Conservation (phyloP, 37 sponge, comb jelly and placozoan genomes). For the Amphimedon queenslandica region DNA sequence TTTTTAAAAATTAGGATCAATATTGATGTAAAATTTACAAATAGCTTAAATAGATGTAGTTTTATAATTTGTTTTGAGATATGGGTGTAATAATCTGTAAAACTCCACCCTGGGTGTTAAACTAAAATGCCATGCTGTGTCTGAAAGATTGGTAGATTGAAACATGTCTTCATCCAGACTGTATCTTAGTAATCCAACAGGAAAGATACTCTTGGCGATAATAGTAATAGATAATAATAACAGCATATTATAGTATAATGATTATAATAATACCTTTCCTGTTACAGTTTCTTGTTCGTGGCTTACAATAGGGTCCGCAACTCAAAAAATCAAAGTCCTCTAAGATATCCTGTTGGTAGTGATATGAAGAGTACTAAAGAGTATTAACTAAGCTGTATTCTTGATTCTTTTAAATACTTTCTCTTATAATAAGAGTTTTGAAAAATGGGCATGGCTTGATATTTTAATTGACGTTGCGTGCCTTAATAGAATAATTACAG, state of each 20-base stretch:
- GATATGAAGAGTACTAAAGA: too few relatives aligned
- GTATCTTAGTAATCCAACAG: background rate
- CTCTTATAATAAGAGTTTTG: too few relatives aligned
- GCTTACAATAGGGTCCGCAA: conserved; percentile 23
- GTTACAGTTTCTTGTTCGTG: conserved; percentile 4
- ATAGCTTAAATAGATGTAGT: conserved; percentile 3
- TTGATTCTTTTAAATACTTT: too few relatives aligned
- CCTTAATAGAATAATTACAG: too few relatives aligned
- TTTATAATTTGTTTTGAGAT: background rate
- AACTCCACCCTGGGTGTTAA: background rate
- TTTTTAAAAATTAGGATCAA: conserved; percentile 14
- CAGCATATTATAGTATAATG: too few relatives aligned
- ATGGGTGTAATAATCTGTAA: background rate
- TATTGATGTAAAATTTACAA: conserved; percentile 26
- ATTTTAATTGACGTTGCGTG: too few relatives aligned
- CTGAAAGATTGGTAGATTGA: background rate
- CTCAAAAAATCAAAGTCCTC: too few relatives aligned
- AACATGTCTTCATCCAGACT: background rate
- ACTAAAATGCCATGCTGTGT: background rate
- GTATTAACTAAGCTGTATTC: too few relatives aligned
- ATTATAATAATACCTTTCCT: background rate
- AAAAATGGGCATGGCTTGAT: too few relatives aligned
- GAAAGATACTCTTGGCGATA: too few relatives aligned
- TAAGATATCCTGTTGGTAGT: too few relatives aligned
- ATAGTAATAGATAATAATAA: too few relatives aligned